Base-by-base conservation (phyloP, 1,140 invertebrate genomes). In the Chironomus tepperi region DNA sequence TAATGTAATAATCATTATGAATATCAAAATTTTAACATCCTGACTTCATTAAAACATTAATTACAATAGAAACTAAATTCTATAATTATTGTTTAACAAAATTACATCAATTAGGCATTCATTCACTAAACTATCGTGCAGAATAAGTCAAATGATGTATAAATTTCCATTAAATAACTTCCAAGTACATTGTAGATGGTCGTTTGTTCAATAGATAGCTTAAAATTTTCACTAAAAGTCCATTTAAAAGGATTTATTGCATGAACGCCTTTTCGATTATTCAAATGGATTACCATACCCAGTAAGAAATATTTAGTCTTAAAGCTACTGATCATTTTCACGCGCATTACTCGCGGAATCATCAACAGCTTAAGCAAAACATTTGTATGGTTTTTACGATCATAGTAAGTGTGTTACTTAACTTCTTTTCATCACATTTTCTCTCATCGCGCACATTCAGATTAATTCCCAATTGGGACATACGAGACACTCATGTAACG, bases 231-330 rank as follows among this genome's bases (percentile, higher is more conserved):
- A 12, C 9, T 57, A 57, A 57, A 70, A 19, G 65, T 70, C 65
- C 65, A 70, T 70, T 70, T 70, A 70, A 70, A 21, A 70, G 65
- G 65, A 70, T 70, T 70, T 70, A 70, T 70, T 21, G 65, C 65
- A 18, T 70, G 65, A 70, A 18, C 18, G 65, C 65, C 24, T 21
- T 10, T 70, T 34, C 65, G 65, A 70, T 70, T 70, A 19, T 70
- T 9, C 65, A 18, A 18, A 18, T 70, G 18, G 18, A 18, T n/a
- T 57, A n/a, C 12, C 15, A 15, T 57, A n/a, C 47, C n/a, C 47
- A 57, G 12, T 57, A 57, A n/a, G 47, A n/a, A 57, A 57, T n/a
- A 34, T 34, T 34, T 34, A 2, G 2, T 34, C 5, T 34, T 34
- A 34, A 34, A 34, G 1, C 24, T 1, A 5, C 24, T 34, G 24